Evolutionary conservation across 2,797 vertebrate genomes (phyloP).

Genomic region (Podarcis lilfordi): DNA sequence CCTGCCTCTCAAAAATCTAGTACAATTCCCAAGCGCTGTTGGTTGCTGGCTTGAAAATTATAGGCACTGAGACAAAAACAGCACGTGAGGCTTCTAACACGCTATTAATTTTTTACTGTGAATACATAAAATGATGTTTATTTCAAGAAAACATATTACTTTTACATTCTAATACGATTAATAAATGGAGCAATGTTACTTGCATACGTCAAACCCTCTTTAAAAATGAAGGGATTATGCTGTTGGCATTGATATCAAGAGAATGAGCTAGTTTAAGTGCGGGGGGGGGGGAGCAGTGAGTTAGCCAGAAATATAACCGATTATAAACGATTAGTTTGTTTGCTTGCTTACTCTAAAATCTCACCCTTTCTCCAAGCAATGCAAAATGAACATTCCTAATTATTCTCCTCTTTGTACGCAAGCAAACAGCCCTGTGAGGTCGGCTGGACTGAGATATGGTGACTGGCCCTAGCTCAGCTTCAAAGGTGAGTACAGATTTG

Average conservation of each 20-base stretch:
- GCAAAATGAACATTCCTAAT: neutral
- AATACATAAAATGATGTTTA: neutral
- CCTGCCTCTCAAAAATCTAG: too few species aligned
- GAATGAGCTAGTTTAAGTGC: neutral
- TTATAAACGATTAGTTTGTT: neutral
- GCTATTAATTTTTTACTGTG: too few species aligned
- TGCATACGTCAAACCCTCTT: neutral
- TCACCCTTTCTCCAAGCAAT: neutral
- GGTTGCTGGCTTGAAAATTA: too few species aligned
- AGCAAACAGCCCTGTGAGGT: neutral
- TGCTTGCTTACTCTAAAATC: neutral
- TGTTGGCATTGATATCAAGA: neutral
- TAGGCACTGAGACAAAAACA: too few species aligned
- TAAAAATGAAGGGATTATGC: neutral
- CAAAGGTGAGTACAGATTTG: neutral
- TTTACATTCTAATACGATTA: neutral
- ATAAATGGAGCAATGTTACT: neutral
- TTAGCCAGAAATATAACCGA: neutral
- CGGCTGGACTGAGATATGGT: neutral
- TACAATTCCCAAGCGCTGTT: too few species aligned
- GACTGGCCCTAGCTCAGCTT: neutral
- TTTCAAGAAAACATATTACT: neutral
- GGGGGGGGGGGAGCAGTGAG: neutral
- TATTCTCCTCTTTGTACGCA: neutral
- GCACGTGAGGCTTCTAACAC: too few species aligned